Evolutionary conservation across 37 sponge, comb jelly and placozoan genomes (phyloP).

Genomic region (Axinella damicornis): DNA sequence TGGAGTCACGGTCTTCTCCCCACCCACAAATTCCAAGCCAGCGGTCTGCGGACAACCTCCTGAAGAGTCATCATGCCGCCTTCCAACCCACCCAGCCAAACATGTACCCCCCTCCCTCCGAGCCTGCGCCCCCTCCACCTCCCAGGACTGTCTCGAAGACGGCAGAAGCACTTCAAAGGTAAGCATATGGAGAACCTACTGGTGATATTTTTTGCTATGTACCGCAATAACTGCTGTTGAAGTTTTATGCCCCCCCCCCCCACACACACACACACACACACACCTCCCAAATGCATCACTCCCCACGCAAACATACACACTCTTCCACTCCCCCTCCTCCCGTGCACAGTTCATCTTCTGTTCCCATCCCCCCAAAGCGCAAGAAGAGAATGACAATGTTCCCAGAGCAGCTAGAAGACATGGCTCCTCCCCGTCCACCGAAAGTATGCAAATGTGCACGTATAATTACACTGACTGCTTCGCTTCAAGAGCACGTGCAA

Average conservation of each 20-base stretch:
- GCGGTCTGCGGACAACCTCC: not conserved
- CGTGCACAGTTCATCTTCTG: not conserved
- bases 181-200: no score
- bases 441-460: not conserved
- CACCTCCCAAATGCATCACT: no score
- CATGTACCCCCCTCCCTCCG: slow-evolving; percentile 26
- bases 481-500: no score
- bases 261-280: no score
- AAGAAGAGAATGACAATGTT: slow-evolving; percentile 38
- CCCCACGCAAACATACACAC: not conserved
- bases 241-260: no score
- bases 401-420: slow-evolving; percentile 15
- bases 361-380: slow-evolving; percentile 14
- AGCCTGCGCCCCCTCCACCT: slow-evolving; percentile 67
- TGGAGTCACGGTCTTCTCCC: not conserved
- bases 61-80: not conserved
- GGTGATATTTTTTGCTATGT: no score
- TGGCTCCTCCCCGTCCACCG: not conserved
- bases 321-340: no score
- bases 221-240: no score
- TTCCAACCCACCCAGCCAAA: slow-evolving; percentile 4
- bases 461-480: no score
- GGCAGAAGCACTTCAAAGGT: slow-evolving; percentile 38
- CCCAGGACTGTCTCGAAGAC: slow-evolving; percentile 51
- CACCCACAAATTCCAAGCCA: no score